Evolutionary conservation across 2,113 vertebrate genomes (phyloP).

Genomic region (Dermatemys mawii): DNA sequence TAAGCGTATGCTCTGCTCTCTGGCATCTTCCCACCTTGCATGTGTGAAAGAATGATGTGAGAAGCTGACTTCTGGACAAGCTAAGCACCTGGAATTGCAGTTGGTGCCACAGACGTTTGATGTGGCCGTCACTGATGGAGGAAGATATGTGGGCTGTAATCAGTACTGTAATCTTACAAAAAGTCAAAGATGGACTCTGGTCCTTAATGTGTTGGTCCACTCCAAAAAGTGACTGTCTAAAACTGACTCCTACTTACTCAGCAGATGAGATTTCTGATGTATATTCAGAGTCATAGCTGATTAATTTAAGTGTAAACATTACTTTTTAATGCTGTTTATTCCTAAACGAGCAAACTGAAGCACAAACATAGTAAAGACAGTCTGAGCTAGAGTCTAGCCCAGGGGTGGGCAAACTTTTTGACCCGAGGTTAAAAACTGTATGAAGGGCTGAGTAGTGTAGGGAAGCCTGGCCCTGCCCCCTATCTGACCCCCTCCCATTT

Average conservation of each 20-base stretch:
- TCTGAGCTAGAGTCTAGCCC: neutral
- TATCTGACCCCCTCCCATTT: too few species aligned
- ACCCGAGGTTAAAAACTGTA: too few species aligned
- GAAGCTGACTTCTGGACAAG: neutral
- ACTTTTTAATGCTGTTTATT: neutral
- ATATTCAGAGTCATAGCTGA: neutral
- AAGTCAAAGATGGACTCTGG: neutral
- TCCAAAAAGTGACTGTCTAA: neutral
- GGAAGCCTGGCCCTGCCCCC: too few species aligned
- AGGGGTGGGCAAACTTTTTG: too few species aligned
- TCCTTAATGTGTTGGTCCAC: neutral
- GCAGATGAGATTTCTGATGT: neutral
- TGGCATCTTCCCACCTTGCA: neutral
- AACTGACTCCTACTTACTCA: neutral
- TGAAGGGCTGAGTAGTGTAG: too few species aligned
- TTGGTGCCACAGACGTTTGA: neutral
- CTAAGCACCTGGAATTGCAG: fast-evolving
- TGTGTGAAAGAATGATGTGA: neutral
- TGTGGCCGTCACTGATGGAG: neutral
- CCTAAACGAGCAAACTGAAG: neutral
- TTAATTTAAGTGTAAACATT: neutral
- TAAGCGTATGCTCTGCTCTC: neutral
- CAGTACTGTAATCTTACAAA: neutral
- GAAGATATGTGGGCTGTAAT: neutral
- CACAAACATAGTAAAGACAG: neutral